phyloP scores from a whole-genome alignment of 2,113 vertebrate genomes.

The Mesocricetus auratus region DNA sequence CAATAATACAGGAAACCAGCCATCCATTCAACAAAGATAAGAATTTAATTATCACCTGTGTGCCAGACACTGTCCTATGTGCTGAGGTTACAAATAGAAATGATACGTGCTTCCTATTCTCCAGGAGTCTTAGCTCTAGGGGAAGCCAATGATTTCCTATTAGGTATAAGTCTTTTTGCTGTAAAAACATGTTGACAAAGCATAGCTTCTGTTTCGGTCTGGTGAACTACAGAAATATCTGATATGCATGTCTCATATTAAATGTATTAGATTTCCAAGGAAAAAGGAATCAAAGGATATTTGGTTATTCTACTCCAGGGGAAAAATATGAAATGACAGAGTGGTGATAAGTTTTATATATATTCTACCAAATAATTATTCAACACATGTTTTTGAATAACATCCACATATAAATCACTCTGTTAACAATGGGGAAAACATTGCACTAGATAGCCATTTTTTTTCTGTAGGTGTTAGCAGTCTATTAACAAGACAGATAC shows the following conservation, averaged over 20 bases:
- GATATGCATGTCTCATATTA: background rate
- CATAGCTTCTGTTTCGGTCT: background rate
- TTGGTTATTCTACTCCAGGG: background rate
- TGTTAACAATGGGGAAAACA: background rate
- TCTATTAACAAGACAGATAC: background rate
- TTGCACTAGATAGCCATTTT: background rate
- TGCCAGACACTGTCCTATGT: background rate
- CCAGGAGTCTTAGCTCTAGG: background rate
- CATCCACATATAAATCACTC: background rate
- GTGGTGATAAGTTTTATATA: background rate
- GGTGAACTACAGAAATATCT: background rate
- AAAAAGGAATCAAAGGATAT: background rate
- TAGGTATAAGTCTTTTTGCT: background rate
- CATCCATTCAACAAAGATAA: slow-evolving; percentile 33
- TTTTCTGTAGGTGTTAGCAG: background rate
- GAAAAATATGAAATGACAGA: background rate
- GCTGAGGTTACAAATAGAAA: background rate
- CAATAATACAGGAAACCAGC: background rate
- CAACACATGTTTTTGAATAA: background rate
- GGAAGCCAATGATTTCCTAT: background rate
- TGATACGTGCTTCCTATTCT: background rate
- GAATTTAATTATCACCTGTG: background rate
- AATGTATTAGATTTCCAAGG: background rate
- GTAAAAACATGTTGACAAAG: background rate
- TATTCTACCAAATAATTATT: background rate